Evolutionary conservation across 2,113 vertebrate genomes (phyloP), one percentile per base, ranked within the genome.

Genomic region (Saccopteryx leptura): DNA sequence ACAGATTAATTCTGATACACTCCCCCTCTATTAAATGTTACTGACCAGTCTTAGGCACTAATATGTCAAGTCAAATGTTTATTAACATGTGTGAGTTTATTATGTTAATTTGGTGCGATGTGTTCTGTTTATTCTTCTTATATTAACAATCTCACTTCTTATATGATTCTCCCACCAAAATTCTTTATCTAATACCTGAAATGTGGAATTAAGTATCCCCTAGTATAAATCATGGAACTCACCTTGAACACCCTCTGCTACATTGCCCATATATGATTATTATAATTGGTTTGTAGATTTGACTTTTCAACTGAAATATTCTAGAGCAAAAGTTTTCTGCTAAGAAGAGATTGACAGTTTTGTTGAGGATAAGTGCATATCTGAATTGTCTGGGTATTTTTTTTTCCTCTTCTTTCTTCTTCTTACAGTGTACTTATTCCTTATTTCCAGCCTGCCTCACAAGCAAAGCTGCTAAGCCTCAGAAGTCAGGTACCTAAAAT

Each of bases 241-340:
- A n/a, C 10, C 80, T 8, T 50, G 6, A 28, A 4, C 5, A 24
- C 5, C 19, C 9, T 93, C 56, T 56, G 39, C 33, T 17, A 39
- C 8, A 71, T 3, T 52, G 4, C 26, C 31, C 69, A 39, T 52
- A 78, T 88, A 31, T 81, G 14, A 90, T 56, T 18, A 23, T 81
- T 87, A n/a, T 7, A 48, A 18, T 46, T 81, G 54, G 12, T 71
- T 81, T 93, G 4, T 48, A 90, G 12, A 97, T 90, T 80, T 58
- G n/a, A 66, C 15, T 52, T 88, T 63, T 72, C 48, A 66, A 39
- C 7, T 66, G 5, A 84, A 65, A 58, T 83, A 83, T 7, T 90
- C 31, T n/a, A 74, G 31, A 90, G 9, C 15, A 81, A 71, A 1
- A 75, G 5, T 80, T 96, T 69, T 94, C 48, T 74, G 9, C 52